Base-by-base conservation (phyloP, 2,888 invertebrate species). In the Eupelmus urozonus region DNA sequence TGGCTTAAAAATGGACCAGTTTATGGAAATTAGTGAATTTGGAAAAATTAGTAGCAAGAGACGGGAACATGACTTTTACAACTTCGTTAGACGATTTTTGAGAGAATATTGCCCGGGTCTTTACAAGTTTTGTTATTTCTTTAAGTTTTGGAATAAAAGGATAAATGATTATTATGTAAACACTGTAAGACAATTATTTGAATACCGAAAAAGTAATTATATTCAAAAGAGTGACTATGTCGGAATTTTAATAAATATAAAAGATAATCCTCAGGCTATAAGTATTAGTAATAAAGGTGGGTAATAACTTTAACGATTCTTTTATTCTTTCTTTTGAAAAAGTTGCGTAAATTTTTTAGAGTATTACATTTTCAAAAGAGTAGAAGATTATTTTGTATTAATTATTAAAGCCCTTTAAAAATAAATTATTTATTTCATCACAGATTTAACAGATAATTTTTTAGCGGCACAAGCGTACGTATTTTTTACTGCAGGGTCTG, bases 401-500 rank as follows among this genome's bases (percentile, higher is more conserved):
- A 29, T 29, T 13, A 11, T 29, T 27, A 23, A 0, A 11, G n/a
- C n/a, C 49, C 5, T 29, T 29, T 23, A n/a, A 29, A 29, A 29
- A 59, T 29, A 27, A 29, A 34, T 5, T 5, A 23, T 0, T 11
- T 16, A 13, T 49, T 29, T 60, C 55, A n/a, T 69, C 83, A n/a
- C 80, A 88, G 88, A 83, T 20, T 76, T 88, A 29, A 87, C 87
- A 0, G 87, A 89, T 55, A 82, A 79, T 7, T 76, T 87, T 2
- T 82, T 89, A 23, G 84, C 88, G 1, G 85, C 90, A 2, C 90
- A 90, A 66, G 86, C 88, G 0, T 87, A 90, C 59, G 83, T 90
- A 13, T 91, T 91, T 82, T 90, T 90, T 74, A 62, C 88, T 11
- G 91, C 90, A n/a, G 91, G 91, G 1, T 91, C 90, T 78, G 91